Evolutionary conservation across 2,113 vertebrate genomes (phyloP), one percentile per base, ranked within the genome.

Genomic region (Patagioenas fasciata): DNA sequence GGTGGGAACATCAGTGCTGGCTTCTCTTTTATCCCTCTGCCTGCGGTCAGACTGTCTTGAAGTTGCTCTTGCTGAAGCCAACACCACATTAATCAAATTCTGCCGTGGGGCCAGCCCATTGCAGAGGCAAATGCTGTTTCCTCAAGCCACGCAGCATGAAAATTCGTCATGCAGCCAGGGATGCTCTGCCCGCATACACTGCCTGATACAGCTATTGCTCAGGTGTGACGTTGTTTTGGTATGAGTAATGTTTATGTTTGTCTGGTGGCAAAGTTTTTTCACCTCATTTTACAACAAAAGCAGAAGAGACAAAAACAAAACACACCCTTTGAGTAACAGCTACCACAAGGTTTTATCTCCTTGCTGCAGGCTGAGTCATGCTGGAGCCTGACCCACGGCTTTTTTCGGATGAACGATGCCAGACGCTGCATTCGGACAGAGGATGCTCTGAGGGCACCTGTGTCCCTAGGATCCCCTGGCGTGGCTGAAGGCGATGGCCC

Each of bases 21-120:
- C 66, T 85, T 75, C 83, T 66, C 25, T 42, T 85, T 51, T 50
- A 54, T 34, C 80, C 53, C 44, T 74, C 58, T 71, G 42, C 65
- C 51, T 16, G 51, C 1, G 1, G 38, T 57, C 3, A 0, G 7
- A 9, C 14, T 11, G 4, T 66, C 47, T 12, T 9, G 21, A 36
- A 42, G 42, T 15, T 71, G 42, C 19, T 61, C 11, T 48, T 72
- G 25, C 42, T 75, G 44, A 64, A 88, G 32, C 31, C 66, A 36
- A 0, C 0, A 0, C n/a, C 1, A 1, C 38, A 29, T 64, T 54
- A 69, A 73, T 58, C 12, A 28, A 84, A 50, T 8, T 65, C 85
- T 19, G 34, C 44, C 44, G 18, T 14, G 44, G 44, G 44, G 18
- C 47, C 17, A 1, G 48, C n/a, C 38, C 36, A 0, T 48, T 36